Evolutionary conservation across 2,113 vertebrate genomes (phyloP).

Genomic region (Coracopsis vasa): DNA sequence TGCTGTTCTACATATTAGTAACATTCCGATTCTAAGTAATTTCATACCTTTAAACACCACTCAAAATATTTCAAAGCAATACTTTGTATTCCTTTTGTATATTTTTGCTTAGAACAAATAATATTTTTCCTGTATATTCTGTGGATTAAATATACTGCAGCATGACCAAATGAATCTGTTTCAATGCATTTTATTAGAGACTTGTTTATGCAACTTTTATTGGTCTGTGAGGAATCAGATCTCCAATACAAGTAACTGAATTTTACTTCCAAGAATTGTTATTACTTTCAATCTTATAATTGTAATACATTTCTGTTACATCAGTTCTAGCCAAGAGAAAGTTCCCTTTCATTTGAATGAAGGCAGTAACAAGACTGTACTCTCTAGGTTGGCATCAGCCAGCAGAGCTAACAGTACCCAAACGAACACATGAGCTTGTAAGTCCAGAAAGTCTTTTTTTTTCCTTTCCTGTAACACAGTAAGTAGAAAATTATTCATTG

Average conservation of each 20-base stretch:
- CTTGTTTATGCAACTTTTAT: slow-evolving; percentile 2
- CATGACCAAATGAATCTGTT: background rate
- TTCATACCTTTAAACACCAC: background rate
- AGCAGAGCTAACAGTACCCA: background rate
- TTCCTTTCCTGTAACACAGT: background rate
- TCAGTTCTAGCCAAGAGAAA: background rate
- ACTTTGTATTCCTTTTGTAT: background rate
- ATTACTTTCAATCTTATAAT: background rate
- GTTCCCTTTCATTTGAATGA: background rate
- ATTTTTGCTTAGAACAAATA: background rate
- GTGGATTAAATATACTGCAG: background rate
- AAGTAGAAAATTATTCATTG: background rate
- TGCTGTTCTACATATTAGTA: background rate
- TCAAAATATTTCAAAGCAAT: background rate
- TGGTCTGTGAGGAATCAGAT: background rate
- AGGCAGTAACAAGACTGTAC: background rate
- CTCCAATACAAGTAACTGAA: background rate
- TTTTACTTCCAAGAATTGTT: background rate
- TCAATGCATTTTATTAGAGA: background rate
- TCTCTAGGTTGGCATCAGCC: background rate
- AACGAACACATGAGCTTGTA: background rate
- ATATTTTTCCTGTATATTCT: background rate
- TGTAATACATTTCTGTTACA: background rate
- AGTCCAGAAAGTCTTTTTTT: background rate
- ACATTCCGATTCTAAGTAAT: background rate